Percentiles rank a stretch among this genome's conserved stretches.
Conservation (phyloP, 2,113 vertebrate genomes). For the Silurus asotus region DNA sequence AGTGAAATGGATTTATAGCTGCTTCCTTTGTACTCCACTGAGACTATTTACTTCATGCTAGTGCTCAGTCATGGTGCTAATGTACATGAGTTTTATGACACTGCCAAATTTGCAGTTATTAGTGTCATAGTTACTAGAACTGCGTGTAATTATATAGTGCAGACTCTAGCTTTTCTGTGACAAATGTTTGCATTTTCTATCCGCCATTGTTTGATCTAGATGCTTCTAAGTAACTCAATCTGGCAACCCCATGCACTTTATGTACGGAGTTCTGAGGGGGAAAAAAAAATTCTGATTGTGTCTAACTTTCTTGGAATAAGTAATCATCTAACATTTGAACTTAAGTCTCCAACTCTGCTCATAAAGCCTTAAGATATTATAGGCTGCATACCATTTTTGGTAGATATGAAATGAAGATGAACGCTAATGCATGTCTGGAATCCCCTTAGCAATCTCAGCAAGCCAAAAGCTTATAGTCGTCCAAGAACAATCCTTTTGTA, state of each 20-base stretch:
- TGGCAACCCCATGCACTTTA: not conserved
- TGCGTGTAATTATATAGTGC: not conserved
- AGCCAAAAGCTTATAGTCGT: not conserved
- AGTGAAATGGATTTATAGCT: not conserved
- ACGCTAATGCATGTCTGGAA: not conserved
- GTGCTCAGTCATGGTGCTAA: not conserved
- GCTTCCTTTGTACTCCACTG: not conserved
- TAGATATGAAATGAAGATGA: not conserved
- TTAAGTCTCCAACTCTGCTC: not conserved
- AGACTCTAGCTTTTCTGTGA: too few species aligned
- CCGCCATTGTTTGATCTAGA: not conserved
- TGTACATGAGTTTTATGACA: not conserved
- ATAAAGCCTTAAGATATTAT: not conserved
- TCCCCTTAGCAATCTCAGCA: not conserved
- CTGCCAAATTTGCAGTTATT: not conserved
- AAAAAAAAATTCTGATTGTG: not conserved
- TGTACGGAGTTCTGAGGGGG: not conserved
- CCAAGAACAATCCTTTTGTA: not conserved
- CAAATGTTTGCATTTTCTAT: not conserved
- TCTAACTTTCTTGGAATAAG: not conserved
- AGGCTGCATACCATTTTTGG: not conserved
- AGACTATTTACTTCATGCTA: not conserved
- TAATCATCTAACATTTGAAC: not conserved
- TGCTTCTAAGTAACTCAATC: not conserved
- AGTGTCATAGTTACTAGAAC: not conserved